phyloP scores from a whole-genome alignment of 2,113 vertebrate species.

The Promerops cafer region DNA sequence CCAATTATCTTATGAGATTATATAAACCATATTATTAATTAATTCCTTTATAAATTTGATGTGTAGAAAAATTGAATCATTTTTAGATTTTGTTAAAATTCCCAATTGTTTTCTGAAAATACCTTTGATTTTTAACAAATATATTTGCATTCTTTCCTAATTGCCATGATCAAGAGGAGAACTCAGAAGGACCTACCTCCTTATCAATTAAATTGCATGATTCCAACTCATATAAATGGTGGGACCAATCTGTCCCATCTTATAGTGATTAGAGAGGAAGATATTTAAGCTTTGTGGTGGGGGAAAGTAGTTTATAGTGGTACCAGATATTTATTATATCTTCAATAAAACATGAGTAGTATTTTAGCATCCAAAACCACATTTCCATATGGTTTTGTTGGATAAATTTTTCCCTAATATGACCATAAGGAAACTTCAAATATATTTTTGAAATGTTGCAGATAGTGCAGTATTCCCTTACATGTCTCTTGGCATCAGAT shows the following conservation, averaged over 20 bases:
- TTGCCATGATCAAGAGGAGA: neutral
- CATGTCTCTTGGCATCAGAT: neutral
- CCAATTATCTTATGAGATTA: neutral
- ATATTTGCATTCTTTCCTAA: neutral
- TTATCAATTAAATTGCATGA: neutral
- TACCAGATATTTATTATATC: neutral
- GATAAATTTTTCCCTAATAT: neutral
- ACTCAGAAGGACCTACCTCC: neutral
- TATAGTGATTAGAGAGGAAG: neutral
- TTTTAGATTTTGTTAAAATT: neutral
- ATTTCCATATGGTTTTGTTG: neutral
- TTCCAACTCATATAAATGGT: neutral
- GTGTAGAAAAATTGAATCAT: neutral
- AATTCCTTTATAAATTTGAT: neutral
- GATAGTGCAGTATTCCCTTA: neutral
- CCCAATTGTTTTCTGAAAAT: neutral
- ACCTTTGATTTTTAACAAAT: neutral
- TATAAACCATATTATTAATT: neutral
- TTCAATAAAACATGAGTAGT: neutral
- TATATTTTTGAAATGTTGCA: neutral
- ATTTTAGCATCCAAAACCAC: neutral
- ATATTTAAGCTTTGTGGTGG: neutral
- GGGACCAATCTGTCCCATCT: neutral
- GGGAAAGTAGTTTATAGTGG: neutral
- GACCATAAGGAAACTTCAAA: neutral